These are phyloP conservation scores for Manis pentadactyla DNA, from an alignment of 2,797 vertebrate genomes.

Conservation along the genomic window DNA sequence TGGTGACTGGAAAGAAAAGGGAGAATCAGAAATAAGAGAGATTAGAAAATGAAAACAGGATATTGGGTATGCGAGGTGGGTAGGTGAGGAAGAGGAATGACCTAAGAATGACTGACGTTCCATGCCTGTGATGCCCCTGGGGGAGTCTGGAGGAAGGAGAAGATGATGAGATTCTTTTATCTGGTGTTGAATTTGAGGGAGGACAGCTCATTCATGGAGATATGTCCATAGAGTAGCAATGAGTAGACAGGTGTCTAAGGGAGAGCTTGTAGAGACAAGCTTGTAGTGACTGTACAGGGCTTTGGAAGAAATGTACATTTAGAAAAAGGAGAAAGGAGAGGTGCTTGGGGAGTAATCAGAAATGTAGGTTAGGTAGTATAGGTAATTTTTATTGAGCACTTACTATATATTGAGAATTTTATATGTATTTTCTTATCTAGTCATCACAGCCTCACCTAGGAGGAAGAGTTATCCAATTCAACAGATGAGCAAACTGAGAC, in stretches of 20 bases:
- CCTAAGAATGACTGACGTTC: background rate
- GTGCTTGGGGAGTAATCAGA: background rate
- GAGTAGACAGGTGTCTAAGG: background rate
- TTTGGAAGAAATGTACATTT: background rate
- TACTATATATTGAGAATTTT: background rate
- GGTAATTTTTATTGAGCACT: background rate
- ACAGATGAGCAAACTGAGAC: background rate
- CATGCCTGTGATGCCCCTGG: background rate
- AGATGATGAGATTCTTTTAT: background rate
- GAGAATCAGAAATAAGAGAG: background rate
- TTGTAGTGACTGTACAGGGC: too few relatives aligned
- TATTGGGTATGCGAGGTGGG: background rate
- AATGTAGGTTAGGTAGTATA: background rate
- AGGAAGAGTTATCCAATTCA: background rate
- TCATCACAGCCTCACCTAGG: background rate
- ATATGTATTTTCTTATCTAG: background rate
- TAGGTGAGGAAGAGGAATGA: background rate
- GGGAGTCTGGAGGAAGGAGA: background rate
- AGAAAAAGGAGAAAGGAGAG: background rate
- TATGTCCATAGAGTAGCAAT: background rate
- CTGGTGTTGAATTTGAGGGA: background rate
- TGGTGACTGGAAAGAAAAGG: background rate
- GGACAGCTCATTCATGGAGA: background rate
- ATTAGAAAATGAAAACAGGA: slow-evolving; percentile 23
- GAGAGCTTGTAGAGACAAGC: background rate